phyloP scores from a whole-genome alignment of 2,797 vertebrate species.

The Taenioides sp. region DNA sequence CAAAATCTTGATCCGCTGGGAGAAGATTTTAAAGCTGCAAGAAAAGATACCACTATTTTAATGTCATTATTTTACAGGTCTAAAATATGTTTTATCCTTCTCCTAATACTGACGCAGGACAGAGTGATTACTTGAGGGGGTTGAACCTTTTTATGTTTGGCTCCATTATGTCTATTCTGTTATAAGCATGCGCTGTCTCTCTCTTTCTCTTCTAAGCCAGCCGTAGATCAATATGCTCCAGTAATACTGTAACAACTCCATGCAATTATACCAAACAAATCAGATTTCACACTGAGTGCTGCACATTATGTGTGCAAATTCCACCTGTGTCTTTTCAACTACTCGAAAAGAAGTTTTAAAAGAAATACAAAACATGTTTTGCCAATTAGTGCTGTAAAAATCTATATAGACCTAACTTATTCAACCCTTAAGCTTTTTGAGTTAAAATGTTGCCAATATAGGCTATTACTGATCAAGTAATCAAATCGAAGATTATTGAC shows the following conservation, averaged over 20 bases:
- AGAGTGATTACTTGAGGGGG: neutral
- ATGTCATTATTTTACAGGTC: conserved; percentile 8
- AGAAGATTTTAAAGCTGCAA: conserved; percentile 32
- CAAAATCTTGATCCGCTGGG: conserved; percentile 28
- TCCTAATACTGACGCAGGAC: conserved; percentile 19
- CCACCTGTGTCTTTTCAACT: conserved; percentile 28
- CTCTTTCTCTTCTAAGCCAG: conserved; percentile 52
- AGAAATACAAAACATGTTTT: neutral
- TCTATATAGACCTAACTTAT: too few relatives aligned
- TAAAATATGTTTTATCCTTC: conserved; percentile 14
- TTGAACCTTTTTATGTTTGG: conserved; percentile 50
- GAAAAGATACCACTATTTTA: conserved; percentile 25
- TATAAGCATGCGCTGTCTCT: conserved; percentile 49
- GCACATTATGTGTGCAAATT: conserved; percentile 48
- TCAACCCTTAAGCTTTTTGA: too few relatives aligned
- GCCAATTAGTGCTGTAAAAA: neutral
- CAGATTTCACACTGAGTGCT: conserved; percentile 76
- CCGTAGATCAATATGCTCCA: conserved; percentile 71
- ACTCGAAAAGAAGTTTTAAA: too few relatives aligned
- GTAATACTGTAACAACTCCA: conserved; percentile 71
- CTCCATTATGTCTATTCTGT: conserved; percentile 74
- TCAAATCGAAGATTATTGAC: neutral
- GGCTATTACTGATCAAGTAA: neutral
- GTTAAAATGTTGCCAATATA: too few relatives aligned
- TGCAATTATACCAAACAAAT: conserved; percentile 74